Conservation (phyloP, 2,888 invertebrate genomes). For the Diarsia dahlii region DNA sequence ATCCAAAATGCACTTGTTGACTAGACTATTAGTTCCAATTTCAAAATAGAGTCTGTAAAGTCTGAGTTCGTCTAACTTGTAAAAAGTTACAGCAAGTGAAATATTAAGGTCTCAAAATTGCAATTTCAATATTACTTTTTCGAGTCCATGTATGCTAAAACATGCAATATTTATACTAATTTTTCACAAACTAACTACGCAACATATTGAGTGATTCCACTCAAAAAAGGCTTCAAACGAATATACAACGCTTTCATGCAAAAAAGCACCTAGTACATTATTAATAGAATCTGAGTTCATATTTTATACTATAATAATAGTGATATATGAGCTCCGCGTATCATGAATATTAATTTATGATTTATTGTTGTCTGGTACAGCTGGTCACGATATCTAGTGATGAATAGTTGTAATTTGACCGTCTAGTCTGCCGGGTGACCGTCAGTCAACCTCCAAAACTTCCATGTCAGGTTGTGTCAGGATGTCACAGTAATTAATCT, state of each 20-base stretch:
- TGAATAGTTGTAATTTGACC: conserved; percentile 79
- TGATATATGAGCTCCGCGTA: conserved; percentile 65
- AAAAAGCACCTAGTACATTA: conserved; percentile 39
- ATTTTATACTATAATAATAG: conserved; percentile 61
- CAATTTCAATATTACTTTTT: conserved; percentile 15
- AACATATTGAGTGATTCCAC: conserved; percentile 33
- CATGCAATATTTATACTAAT: conserved; percentile 11
- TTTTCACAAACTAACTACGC: conserved; percentile 3
- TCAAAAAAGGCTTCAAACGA: conserved; percentile 14
- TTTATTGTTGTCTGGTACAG: conserved; percentile 80
- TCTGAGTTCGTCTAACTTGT: too few species aligned
- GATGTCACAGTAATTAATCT: conserved; percentile 58
- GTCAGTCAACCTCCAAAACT: conserved; percentile 68
- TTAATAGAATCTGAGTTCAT: conserved; percentile 54
- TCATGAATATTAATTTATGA: conserved; percentile 80
- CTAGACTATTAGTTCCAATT: background rate
- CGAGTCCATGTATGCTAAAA: background rate
- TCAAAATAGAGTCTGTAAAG: background rate
- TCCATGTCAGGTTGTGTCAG: conserved; percentile 60
- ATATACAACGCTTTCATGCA: background rate
- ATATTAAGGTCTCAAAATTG: background rate
- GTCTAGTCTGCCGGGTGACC: conserved; percentile 67
- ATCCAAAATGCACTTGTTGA: too few species aligned
- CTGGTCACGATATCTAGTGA: conserved; percentile 75
- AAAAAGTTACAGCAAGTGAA: background rate